These are phyloP conservation scores for Ictalurus furcatus DNA, from an alignment of 2,113 vertebrate species.

Conservation along the genomic window DNA sequence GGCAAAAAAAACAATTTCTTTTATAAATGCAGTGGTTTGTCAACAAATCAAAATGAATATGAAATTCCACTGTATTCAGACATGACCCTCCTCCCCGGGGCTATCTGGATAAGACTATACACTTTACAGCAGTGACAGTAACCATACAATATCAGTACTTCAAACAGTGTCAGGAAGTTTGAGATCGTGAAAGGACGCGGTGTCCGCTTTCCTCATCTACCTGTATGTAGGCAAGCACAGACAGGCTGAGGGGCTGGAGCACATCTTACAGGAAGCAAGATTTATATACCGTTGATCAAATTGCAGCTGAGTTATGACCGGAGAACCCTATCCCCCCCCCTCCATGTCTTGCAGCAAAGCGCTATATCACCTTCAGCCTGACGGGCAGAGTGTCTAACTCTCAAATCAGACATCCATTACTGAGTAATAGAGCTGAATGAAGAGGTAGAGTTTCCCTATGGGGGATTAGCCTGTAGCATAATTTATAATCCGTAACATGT, in stretches of 20 bases:
- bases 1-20: background rate
- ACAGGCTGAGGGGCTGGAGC: slow-evolving; percentile 42
- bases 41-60: slow-evolving; percentile 14
- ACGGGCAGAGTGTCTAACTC: slow-evolving; percentile 73
- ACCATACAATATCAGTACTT: slow-evolving; percentile 50
- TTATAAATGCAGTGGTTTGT: background rate
- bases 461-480: slow-evolving; percentile 72
- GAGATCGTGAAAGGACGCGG: slow-evolving; percentile 10
- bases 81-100: slow-evolving; percentile 9
- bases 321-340: slow-evolving; percentile 42
- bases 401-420: slow-evolving; percentile 79
- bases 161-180: slow-evolving; percentile 40
- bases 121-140: slow-evolving; percentile 42
- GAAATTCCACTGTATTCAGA: background rate
- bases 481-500: slow-evolving; percentile 78
- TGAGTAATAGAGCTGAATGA: slow-evolving; percentile 74
- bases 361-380: slow-evolving; percentile 71
- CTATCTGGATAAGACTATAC: slow-evolving; percentile 32
- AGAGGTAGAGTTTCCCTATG: slow-evolving; percentile 77
- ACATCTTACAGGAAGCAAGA: slow-evolving; percentile 65
- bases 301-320: slow-evolving; percentile 74
- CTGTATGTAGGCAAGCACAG: slow-evolving; percentile 56
- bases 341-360: slow-evolving; percentile 54
- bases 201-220: slow-evolving; percentile 65
- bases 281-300: slow-evolving; percentile 77